phyloP scores from a whole-genome alignment of 2,888 invertebrate genomes.

The Yponomeuta sedellus region DNA sequence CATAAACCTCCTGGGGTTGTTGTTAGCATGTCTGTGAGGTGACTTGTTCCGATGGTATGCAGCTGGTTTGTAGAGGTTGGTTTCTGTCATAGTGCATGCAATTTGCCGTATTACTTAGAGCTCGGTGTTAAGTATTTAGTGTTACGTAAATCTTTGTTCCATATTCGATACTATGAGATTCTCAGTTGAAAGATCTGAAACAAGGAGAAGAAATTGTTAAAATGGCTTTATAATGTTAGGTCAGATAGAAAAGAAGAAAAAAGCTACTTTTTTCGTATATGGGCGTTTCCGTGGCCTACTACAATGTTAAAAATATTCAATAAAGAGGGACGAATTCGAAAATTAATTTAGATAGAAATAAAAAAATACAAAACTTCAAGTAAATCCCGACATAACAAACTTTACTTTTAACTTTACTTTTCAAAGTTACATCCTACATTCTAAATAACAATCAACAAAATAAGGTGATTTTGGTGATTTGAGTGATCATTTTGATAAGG shows the following conservation, averaged over 20 bases:
- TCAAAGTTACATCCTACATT: no score
- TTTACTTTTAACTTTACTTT: no score
- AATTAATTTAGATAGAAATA: no score
- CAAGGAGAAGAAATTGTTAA: not conserved
- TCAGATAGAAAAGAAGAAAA: not conserved
- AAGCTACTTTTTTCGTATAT: not conserved
- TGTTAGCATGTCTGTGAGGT: conserved; percentile 42
- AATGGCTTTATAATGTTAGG: not conserved
- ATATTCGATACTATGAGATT: not conserved
- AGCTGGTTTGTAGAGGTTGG: not conserved
- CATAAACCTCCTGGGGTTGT: conserved; percentile 53
- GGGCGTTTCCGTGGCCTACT: not conserved
- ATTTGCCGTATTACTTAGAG: not conserved
- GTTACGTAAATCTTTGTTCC: conserved; percentile 6
- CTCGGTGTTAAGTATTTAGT: not conserved
- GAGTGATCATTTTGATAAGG: no score
- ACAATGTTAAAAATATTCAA: no score
- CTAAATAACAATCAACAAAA: no score
- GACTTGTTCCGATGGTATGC: conserved; percentile 27
- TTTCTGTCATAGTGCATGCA: conserved; percentile 9
- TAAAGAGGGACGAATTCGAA: no score
- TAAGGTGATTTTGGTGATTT: no score
- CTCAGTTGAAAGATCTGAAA: not conserved
- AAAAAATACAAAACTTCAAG: no score
- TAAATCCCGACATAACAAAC: no score